Conservation (phyloP, 2,113 vertebrate genomes). For the Tupaia chinensis region DNA sequence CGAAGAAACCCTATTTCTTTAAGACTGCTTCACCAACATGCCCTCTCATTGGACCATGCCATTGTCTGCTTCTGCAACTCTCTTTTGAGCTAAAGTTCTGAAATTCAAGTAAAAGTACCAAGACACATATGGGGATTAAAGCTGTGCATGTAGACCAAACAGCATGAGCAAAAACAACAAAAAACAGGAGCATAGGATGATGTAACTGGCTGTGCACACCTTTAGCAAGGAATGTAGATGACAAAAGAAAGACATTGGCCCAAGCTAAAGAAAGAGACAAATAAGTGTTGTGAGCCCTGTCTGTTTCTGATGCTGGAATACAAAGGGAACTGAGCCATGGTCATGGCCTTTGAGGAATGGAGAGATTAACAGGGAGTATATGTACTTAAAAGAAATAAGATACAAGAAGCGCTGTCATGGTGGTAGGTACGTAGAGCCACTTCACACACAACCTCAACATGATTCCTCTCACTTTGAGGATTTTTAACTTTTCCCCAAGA, state of each 20-base stretch:
- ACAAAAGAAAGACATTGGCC: not conserved
- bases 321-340: not conserved
- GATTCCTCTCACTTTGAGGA: not conserved
- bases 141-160: not conserved
- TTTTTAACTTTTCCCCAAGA: not conserved
- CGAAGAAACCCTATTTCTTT: not conserved
- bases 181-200: too few species aligned
- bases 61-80: not conserved
- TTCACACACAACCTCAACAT: not conserved
- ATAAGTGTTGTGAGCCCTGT: not conserved
- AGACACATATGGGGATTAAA: not conserved
- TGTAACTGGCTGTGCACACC: accelerated
- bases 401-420: accelerated
- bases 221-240: not conserved
- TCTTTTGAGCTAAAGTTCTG: not conserved
- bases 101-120: not conserved
- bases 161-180: not conserved
- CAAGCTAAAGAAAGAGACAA: not conserved
- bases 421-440: too few species aligned
- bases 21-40: not conserved
- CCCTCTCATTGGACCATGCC: not conserved
- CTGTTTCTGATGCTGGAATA: not conserved
- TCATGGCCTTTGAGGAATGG: not conserved
- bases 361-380: not conserved
- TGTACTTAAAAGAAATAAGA: not conserved